These are phyloP conservation scores for Pseudopodoces humilis DNA, from an alignment of 2,113 vertebrate genomes.

Conservation along the genomic window DNA sequence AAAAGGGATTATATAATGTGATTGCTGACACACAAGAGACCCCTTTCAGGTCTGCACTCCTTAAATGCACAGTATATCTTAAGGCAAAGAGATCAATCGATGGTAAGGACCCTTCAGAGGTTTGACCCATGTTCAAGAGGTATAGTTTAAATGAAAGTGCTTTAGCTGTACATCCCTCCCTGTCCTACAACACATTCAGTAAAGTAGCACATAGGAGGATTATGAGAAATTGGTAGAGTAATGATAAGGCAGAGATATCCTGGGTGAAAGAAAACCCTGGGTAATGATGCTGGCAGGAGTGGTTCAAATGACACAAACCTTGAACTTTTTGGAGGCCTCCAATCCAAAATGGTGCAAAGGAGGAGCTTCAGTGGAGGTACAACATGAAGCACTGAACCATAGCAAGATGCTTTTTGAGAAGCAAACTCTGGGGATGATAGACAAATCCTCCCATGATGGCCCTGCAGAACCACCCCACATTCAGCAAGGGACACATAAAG, in stretches of 20 bases:
- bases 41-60: background rate
- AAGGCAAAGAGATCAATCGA: slow-evolving; percentile 14
- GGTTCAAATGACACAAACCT: background rate
- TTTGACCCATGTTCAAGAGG: background rate
- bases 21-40: slow-evolving; percentile 32
- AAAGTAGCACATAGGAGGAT: background rate
- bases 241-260: background rate
- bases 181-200: background rate
- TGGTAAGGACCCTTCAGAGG: slow-evolving; percentile 39
- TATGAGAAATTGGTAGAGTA: background rate
- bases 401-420: background rate
- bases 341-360: background rate
- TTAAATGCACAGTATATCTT: slow-evolving; percentile 26
- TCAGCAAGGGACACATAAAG: background rate
- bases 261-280: background rate
- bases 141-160: background rate
- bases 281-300: background rate
- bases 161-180: background rate
- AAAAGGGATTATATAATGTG: slow-evolving; percentile 43
- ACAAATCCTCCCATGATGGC: background rate
- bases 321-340: background rate
- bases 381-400: background rate
- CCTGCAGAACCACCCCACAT: background rate
- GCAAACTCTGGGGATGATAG: background rate
- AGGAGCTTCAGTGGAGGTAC: background rate